phyloP scores from a whole-genome alignment of 2,113 vertebrate species.

The Catharus minimus region DNA sequence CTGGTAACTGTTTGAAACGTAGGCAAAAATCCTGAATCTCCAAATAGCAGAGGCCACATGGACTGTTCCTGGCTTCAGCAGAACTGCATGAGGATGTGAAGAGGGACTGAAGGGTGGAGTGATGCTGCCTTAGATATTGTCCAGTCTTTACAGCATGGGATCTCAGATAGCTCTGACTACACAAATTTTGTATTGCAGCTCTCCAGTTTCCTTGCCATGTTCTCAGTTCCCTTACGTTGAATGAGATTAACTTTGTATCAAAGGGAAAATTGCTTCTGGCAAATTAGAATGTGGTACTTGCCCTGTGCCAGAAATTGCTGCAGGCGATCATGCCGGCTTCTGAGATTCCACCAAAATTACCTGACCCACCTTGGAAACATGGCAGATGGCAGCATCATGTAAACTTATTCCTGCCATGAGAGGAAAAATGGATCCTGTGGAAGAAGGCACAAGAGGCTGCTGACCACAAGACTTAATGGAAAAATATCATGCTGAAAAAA shows the following conservation, averaged over 20 bases:
- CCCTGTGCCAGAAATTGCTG: neutral
- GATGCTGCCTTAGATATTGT: neutral
- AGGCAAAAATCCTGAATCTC: neutral
- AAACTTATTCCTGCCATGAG: neutral
- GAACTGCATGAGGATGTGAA: neutral
- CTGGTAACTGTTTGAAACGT: neutral
- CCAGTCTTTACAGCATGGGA: neutral
- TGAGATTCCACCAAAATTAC: neutral
- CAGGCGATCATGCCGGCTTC: neutral
- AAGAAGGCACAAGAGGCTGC: neutral
- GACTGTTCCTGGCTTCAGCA: neutral
- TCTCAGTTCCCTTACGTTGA: neutral
- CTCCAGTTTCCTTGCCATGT: neutral
- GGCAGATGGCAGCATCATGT: neutral
- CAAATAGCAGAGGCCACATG: neutral
- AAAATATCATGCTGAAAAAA: neutral
- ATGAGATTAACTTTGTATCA: neutral
- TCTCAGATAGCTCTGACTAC: neutral
- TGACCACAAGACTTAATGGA: neutral
- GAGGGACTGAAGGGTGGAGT: neutral
- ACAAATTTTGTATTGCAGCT: neutral
- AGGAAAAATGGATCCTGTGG: accelerated
- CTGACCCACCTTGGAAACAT: neutral
- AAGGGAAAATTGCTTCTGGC: neutral
- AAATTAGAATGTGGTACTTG: neutral